Base-by-base conservation (phyloP, 2,113 vertebrate genomes). In the Chrysochloris asiatica region DNA sequence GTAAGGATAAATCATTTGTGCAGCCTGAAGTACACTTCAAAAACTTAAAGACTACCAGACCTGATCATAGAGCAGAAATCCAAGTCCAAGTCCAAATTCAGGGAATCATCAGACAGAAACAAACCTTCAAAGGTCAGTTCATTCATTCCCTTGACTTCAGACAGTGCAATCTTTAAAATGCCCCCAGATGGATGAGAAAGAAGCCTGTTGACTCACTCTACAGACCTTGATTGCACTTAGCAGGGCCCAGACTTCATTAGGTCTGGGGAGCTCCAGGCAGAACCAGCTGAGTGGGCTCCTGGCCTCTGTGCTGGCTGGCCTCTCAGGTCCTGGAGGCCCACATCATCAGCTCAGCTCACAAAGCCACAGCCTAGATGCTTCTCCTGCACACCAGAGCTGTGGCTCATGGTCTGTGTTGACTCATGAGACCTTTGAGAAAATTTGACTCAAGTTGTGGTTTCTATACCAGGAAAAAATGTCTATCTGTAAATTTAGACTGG, bases 111-210 rank as follows among this genome's bases (percentile, higher is more conserved):
- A 83, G 65, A 71, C 79, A 88, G 92, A 88, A 79, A 63, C 67
- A 83, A 56, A 65, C 76, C 86, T 95, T 71, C 92, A 95, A 93
- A 95, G 90, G 95, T 86, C 94, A 95, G 89, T 75, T 72, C 19
- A 52, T 89, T 65, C 81, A 5, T 45, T 90, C 82, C 72, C 87
- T 56, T 54, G 84, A 52, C 84, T 50, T 72, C 90, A 93, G 96
- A 93, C 93, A 76, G 82, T 12, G 11, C 84, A 88, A 91, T 93
- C 94, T 95, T 94, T 93, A 83, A 82, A 61, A 52, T 24, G 63
- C 38, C 41, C 77, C 80, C 79, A 83, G 38, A 33, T 22, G n/a
- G 77, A 67, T 3, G 22, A 75, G 89, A 56, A 22, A 75, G 89
- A 56, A 22, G 9, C 41, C 86, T 65, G 84, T 82, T 43, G 3